A percentile compares a stretch with the other conserved stretches of the same genome.
Evolutionary conservation across 2,888 invertebrate genomes (phyloP).

Genomic region (Scaptomyza flava): DNA sequence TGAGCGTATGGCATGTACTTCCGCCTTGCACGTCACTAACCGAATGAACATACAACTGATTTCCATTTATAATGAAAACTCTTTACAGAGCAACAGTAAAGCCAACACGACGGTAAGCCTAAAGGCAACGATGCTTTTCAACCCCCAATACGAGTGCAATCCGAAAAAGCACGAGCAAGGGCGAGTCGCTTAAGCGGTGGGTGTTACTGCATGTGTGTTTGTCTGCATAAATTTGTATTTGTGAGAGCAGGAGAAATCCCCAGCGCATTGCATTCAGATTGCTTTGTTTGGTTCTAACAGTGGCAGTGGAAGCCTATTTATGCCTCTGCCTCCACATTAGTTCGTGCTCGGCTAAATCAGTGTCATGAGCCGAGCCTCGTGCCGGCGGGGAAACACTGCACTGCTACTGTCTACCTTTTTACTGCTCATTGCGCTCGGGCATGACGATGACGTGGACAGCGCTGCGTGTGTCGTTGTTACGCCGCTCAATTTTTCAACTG

Average conservation of each 20-base stretch:
- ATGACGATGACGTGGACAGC: slow-evolving; percentile 60
- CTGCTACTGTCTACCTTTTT: slow-evolving; percentile 24
- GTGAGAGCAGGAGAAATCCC: slow-evolving; percentile 42
- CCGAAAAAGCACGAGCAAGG: slow-evolving; percentile 58
- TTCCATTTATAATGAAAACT: slow-evolving; percentile 83
- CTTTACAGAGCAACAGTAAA: slow-evolving; percentile 53
- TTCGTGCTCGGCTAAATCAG: slow-evolving; percentile 59
- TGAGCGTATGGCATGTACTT: slow-evolving; percentile 63
- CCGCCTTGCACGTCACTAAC: slow-evolving; percentile 81
- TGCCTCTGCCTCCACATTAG: slow-evolving; percentile 34
- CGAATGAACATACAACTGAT: slow-evolving; percentile 82
- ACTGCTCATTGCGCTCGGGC: slow-evolving; percentile 55
- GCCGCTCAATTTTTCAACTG: slow-evolving; percentile 66
- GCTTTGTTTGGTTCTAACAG: slow-evolving; percentile 26
- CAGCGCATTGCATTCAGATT: slow-evolving; percentile 40
- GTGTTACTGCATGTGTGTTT: slow-evolving; percentile 30
- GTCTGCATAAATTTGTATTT: slow-evolving; percentile 30
- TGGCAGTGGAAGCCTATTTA: slow-evolving; percentile 14
- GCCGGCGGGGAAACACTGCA: slow-evolving; percentile 59
- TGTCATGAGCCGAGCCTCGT: slow-evolving; percentile 74
- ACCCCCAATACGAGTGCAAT: slow-evolving; percentile 64
- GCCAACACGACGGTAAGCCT: slow-evolving; percentile 37
- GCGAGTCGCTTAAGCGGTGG: slow-evolving; percentile 43
- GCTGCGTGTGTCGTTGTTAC: slow-evolving; percentile 26
- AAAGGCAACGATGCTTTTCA: slow-evolving; percentile 64